Conservation (phyloP, 37 sponge, comb jelly and placozoan species). For the Haliclona indistincta region DNA sequence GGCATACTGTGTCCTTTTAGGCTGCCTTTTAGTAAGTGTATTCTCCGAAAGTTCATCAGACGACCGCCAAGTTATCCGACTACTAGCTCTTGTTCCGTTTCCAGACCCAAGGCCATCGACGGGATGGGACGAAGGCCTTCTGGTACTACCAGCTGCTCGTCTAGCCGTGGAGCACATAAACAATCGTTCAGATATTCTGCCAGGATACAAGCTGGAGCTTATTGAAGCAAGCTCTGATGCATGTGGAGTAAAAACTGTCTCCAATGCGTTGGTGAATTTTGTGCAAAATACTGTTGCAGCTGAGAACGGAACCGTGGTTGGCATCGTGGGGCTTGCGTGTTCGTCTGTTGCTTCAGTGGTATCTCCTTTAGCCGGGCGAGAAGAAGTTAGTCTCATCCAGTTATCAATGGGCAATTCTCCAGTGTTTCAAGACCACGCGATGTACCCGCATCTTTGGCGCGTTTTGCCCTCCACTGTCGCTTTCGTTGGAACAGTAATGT, state of each 20-base stretch:
- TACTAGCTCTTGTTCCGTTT: neutral
- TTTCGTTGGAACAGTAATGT: neutral
- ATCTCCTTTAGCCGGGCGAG: neutral
- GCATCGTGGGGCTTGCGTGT: neutral
- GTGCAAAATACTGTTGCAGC: neutral
- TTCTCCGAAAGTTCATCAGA: too few relatives aligned
- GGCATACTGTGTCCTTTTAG: too few relatives aligned
- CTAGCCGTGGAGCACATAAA: conserved; percentile 43
- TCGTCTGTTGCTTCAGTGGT: neutral
- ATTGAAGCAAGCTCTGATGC: neutral
- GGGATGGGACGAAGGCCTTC: conserved; percentile 46
- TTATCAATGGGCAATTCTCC: neutral
- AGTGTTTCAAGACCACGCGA: neutral
- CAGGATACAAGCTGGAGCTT: neutral
- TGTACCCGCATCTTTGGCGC: neutral
- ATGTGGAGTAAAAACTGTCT: neutral
- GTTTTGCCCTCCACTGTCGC: neutral
- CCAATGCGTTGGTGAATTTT: neutral
- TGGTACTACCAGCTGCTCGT: conserved; percentile 33
- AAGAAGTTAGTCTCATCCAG: neutral
- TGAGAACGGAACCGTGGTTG: neutral
- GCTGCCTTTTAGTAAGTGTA: too few relatives aligned
- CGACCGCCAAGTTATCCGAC: too few relatives aligned
- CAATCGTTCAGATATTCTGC: neutral
- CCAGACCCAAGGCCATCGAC: neutral